A percentile compares a stretch with the other conserved stretches of the same genome.
Evolutionary conservation across 1,140 invertebrate species (phyloP).

Genomic region (Mactra quadrangularis): DNA sequence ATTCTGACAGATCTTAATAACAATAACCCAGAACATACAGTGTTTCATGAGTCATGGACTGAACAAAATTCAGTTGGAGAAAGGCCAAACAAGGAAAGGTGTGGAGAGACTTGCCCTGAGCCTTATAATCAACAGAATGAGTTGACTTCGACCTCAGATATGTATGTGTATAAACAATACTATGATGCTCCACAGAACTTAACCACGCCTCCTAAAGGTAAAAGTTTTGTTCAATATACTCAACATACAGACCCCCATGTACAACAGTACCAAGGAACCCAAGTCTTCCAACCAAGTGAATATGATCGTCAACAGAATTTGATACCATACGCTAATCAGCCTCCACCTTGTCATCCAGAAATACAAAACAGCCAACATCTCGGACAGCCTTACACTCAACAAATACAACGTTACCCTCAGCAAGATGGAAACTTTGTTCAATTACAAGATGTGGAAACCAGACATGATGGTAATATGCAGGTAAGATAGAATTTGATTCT

Average conservation of each 20-base stretch:
- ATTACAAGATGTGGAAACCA: too few relatives aligned
- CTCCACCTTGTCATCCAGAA: not conserved
- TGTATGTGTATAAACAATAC: conserved; percentile 24
- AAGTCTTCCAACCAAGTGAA: not conserved
- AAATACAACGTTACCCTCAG: too few relatives aligned
- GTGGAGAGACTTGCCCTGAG: not conserved
- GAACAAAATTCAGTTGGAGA: not conserved
- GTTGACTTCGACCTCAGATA: not conserved
- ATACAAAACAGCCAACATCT: not conserved
- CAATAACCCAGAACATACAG: not conserved
- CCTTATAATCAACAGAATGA: not conserved
- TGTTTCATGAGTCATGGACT: not conserved
- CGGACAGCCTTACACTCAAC: too few relatives aligned
- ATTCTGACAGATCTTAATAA: not conserved
- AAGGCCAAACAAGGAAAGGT: not conserved
- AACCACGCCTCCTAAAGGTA: not conserved
- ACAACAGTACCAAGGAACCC: not conserved
- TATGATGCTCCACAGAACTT: not conserved
- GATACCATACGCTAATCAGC: not conserved
- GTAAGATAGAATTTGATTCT: too few relatives aligned
- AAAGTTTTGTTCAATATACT: too few relatives aligned
- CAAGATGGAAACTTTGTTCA: too few relatives aligned
- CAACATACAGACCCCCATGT: not conserved
- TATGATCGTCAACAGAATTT: not conserved
- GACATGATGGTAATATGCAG: too few relatives aligned